Base-by-base conservation (phyloP, 2,797 vertebrate genomes). In the Crenuchus spilurus region DNA sequence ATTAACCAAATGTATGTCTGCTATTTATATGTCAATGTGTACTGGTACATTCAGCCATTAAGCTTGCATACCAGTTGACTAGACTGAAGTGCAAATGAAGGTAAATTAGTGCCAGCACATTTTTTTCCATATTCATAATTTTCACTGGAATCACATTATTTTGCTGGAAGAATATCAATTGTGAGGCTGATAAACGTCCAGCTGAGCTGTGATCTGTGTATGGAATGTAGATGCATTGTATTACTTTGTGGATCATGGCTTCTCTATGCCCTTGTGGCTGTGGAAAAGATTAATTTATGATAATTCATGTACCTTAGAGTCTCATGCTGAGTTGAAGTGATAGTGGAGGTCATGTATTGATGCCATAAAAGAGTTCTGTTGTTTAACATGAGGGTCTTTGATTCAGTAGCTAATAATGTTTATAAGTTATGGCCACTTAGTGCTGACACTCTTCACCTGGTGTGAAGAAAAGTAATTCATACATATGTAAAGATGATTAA, bases 301-400 rank as follows among this genome's bases (percentile, higher is more conserved):
- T 55, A 73, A 73, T 73, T 37, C 42, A 62, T 62, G 61, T 46
- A 48, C 30, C 16, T 37, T 31, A 46, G 51, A 65, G 14, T 35
- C 26, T 64, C 51, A 28, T 24, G 18, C 39, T 46, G 26, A 33
- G 37, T n/a, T 64, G 20, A 64, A 55, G 55, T 64, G 9, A 64
- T 44, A 64, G 13, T 26, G 13, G 48, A 55, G 60, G 60, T 55
- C 48, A 64, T 55, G 37, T 22, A 42, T 30, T 54, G 55, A 18
- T 54, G 26, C 18, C 24, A 24, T 62, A 44, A 55, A 64, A 14
- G 35, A 54, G 63, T 18, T 30, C 7, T 31, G 7, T 54, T 20
- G 46, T 28, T 61, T 26, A 71, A 71, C 33, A 18, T 2, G 3
- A 14, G 16, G 11, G 31, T 70, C 13, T 62, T 24, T 35, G 33